Percentiles rank a stretch among this genome's conserved stretches.
Evolutionary conservation across 2,113 vertebrate genomes (phyloP).

Genomic region (Nothoprocta perdicaria): DNA sequence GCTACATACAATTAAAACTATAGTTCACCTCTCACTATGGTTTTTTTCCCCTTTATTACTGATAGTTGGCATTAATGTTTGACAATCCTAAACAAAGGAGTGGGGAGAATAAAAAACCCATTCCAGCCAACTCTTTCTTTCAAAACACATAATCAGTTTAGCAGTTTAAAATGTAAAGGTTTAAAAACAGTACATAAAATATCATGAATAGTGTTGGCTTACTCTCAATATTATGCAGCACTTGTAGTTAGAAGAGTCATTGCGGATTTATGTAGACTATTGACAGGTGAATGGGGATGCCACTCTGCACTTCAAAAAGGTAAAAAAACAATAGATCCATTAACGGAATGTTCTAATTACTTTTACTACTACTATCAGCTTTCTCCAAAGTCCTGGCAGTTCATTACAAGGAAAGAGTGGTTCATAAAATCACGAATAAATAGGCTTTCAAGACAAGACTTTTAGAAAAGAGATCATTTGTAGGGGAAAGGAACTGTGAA

Average conservation of each 20-base stretch:
- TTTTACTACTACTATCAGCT: not conserved
- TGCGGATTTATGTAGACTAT: not conserved
- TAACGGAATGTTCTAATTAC: not conserved
- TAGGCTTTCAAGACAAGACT: not conserved
- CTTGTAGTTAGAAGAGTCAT: not conserved
- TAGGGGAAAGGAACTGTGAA: not conserved
- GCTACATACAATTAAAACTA: not conserved
- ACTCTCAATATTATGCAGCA: not conserved
- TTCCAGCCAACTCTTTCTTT: not conserved
- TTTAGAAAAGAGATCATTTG: not conserved
- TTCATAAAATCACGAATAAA: not conserved
- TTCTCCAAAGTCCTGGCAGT: not conserved
- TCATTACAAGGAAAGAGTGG: not conserved
- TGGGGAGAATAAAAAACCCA: not conserved
- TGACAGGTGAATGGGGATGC: not conserved
- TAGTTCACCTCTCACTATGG: fast-evolving
- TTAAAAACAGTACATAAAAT: not conserved
- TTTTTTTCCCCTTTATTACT: not conserved
- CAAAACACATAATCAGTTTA: not conserved
- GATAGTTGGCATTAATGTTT: not conserved
- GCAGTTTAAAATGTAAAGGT: not conserved
- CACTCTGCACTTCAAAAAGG: not conserved
- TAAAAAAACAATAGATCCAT: not conserved
- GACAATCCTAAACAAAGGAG: not conserved
- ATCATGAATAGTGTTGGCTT: not conserved